These are phyloP conservation scores for Typhlomys cinereus DNA, from an alignment of 2,113 vertebrate species.

Conservation along the genomic window DNA sequence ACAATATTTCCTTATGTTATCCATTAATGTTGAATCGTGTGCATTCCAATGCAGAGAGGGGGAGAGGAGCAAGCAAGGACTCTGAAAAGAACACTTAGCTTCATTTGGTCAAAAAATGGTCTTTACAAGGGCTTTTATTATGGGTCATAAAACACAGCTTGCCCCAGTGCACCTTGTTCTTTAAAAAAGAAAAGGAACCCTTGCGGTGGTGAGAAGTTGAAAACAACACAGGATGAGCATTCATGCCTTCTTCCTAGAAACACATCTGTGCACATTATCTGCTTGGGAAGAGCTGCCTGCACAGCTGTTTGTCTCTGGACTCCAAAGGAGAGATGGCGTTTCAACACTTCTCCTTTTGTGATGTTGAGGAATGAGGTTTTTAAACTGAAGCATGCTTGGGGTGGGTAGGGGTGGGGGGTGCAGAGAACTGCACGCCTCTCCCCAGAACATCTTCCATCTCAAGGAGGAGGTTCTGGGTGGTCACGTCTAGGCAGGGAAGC, in stretches of 20 bases:
- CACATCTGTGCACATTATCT: slow-evolving; percentile 68
- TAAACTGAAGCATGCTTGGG: slow-evolving; percentile 37
- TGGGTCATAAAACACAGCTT: slow-evolving; percentile 76
- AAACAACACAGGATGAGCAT: slow-evolving; percentile 31
- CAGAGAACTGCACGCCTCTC: background rate
- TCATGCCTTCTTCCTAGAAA: slow-evolving; percentile 29
- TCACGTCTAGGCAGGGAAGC: background rate
- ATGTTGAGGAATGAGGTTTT: slow-evolving; percentile 29
- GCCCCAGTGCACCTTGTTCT: slow-evolving; percentile 70
- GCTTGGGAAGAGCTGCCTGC: slow-evolving; percentile 29
- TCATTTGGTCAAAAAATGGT: slow-evolving; percentile 77
- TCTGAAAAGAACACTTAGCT: slow-evolving; percentile 71
- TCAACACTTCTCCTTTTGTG: background rate
- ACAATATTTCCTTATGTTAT: slow-evolving; percentile 65
- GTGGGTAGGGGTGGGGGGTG: background rate
- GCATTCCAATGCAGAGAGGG: slow-evolving; percentile 62
- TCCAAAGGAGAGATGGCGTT: slow-evolving; percentile 12
- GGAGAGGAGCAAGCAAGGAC: background rate
- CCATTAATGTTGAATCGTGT: slow-evolving; percentile 59
- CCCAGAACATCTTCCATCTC: background rate
- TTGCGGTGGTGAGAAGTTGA: slow-evolving; percentile 52
- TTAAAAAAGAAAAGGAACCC: slow-evolving; percentile 61
- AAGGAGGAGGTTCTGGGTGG: slow-evolving; percentile 51
- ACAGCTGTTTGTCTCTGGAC: slow-evolving; percentile 63
- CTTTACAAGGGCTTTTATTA: slow-evolving; percentile 80